Base-by-base conservation (phyloP, 2,797 vertebrate species). In the Vultur gryphus region DNA sequence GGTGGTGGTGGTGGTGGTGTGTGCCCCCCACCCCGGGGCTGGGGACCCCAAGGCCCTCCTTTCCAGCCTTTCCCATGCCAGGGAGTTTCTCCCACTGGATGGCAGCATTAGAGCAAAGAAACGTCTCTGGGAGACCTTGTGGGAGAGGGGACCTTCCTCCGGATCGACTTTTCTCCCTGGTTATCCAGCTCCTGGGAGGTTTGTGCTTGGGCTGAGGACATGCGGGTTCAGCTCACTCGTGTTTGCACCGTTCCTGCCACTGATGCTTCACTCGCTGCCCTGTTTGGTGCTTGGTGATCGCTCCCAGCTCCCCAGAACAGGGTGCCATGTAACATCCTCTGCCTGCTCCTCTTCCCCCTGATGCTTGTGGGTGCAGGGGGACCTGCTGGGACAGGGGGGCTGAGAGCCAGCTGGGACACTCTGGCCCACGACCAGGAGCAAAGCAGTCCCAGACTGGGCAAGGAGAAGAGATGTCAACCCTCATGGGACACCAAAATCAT, bases 21-120 rank as follows among this genome's bases (percentile, higher is more conserved):
- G 25, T 69, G 26, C 6, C 28, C 24, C 9, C 7, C 1, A 2
- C 9, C 12, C 11, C 1, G 1, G 9, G 10, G 21, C 11, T 41
- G 72, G 21, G 25, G 20, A 59, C 4, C 16, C 43, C 43, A 17
- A 9, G 3, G 4, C 4, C 41, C 21, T 43, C 2, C 3, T 51
- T 55, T 52, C 20, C 77, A 90, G 8, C 44, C 20, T 79, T 89
- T 86, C 58, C 78, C 51, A 10, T 29, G 26, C 7, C 66, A 13
- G 43, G 59, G 49, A 66, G 6, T 72, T 92, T 94, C 83, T 88
- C 83, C 96, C 96, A 84, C 96, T 89, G 94, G 97, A 93, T 95
- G 97, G 96, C 96, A 84, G 95, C 86, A 80, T 57, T 39, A 55
- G 55, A 89, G 83, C 94, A 84, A 94, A 35, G 35, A 91, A 96